Evolutionary conservation across 1,140 invertebrate genomes (phyloP), one percentile per base, ranked within the genome.

Genomic region (Hyposmocoma kahamanoa): DNA sequence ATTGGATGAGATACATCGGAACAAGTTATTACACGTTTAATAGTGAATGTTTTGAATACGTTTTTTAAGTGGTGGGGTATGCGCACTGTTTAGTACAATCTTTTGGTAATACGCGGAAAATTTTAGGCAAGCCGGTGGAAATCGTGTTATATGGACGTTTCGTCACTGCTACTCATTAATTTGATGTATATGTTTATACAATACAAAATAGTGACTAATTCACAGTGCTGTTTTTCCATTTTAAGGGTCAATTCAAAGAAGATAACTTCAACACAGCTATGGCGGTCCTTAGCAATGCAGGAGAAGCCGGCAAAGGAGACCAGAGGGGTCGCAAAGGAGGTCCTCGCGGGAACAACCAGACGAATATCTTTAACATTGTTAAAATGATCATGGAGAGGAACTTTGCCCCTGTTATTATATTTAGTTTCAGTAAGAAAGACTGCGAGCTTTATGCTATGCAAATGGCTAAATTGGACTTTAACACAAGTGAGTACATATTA

Each of bases 301-400:
- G 94, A 0, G 94, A 96, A 58, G 90, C 91, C 18, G 88, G 90
- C 60, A 92, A 94, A 86, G 92, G 94, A 0, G 94, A 95, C 65
- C 88, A 90, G 71, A 90, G 90, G 51, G 93, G 93, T 1, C 89
- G 92, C 0, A 91, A 90, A 67, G 91, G 92, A 1, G 92, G 90
- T 53, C 89, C 87, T 17, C 90, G 83, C 30, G 90, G 89, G 22
- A 90, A 90, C 20, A 91, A 91, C 19, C 88, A 91, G 71, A 92
- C 95, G 0, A 97, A 97, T 65, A 98, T 98, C 60, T 97, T 97
- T 64, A 99, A 99, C 87, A 97, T 99, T 47, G 94, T 99, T 3
- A 98, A 99, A 85, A 99, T 99, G 94, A 97, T 99, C 19, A 98
- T 99, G 95, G 98, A 99, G 75, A 87, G 96, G 36, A 96, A 97